Percentiles rank a stretch among this genome's conserved stretches.
Evolutionary conservation across 1,140 invertebrate species (phyloP).

Genomic region (Calephelis nemesis): DNA sequence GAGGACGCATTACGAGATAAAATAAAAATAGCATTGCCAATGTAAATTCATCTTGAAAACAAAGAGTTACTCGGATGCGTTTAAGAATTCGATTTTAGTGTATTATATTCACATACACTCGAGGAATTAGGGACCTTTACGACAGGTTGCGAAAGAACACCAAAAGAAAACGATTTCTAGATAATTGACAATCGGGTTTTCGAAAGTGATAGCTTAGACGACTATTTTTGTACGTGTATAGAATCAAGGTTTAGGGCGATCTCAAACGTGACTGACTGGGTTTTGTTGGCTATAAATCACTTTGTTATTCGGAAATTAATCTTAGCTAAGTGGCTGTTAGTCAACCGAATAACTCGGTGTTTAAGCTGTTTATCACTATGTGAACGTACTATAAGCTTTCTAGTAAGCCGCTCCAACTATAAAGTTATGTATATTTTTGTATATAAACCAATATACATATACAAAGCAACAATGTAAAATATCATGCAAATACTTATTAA

Average conservation of each 20-base stretch:
- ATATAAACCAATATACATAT: constrained; percentile 64
- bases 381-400: constrained; percentile 19
- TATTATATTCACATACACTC: no score
- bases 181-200: constrained; percentile 18
- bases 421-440: constrained; percentile 77
- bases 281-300: not conserved
- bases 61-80: no score
- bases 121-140: no score
- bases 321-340: not conserved
- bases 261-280: constrained; percentile 8
- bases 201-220: not conserved
- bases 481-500: constrained; percentile 61
- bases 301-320: no score
- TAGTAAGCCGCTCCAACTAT: constrained; percentile 38
- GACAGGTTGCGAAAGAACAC: no score
- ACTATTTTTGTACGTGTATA: not conserved
- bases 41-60: no score
- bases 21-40: no score
- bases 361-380: constrained; percentile 11
- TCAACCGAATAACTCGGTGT: not conserved
- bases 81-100: no score
- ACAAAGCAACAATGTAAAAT: constrained; percentile 68
- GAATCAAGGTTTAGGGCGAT: not conserved
- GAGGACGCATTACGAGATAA: no score
- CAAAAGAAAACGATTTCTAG: no score